Percentiles rank a stretch among this genome's conserved stretches.
Conservation (phyloP, 2,113 vertebrate species). For the Microcebus lehilahytsara region DNA sequence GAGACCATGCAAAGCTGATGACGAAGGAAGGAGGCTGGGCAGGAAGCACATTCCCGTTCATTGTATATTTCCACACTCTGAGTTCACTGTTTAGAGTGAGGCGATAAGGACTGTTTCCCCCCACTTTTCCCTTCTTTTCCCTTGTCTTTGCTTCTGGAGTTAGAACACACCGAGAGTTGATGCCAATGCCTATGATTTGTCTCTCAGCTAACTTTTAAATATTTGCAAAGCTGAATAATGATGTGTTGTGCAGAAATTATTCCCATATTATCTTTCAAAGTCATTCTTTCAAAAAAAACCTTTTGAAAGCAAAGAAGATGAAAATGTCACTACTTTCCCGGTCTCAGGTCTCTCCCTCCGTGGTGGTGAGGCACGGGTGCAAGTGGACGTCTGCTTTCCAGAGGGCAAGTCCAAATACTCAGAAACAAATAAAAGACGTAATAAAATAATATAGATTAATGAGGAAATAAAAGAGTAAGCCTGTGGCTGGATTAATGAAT, state of each 20-base stretch:
- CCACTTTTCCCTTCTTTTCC: background rate
- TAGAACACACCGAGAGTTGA: background rate
- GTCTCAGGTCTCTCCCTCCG: background rate
- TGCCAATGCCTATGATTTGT: background rate
- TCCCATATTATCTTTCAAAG: background rate
- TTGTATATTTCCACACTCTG: background rate
- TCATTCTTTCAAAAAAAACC: background rate
- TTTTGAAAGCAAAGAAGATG: conserved; percentile 10
- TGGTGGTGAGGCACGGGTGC: rapidly evolving
- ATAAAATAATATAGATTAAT: background rate
- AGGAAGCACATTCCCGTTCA: background rate
- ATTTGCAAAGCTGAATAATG: conserved; percentile 22
- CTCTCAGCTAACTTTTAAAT: conserved; percentile 12
- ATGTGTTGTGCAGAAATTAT: background rate
- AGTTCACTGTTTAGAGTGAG: background rate
- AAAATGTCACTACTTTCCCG: background rate
- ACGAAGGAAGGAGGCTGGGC: background rate
- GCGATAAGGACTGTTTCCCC: background rate
- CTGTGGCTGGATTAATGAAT: background rate
- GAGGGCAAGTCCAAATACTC: background rate
- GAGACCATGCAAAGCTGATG: background rate
- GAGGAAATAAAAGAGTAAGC: background rate
- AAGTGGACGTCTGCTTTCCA: background rate
- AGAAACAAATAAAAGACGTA: background rate
- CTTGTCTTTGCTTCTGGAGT: rapidly evolving